These are phyloP conservation scores for Podotricha telesiphe DNA, from an alignment of 2,888 invertebrate species.

Conservation along the genomic window DNA sequence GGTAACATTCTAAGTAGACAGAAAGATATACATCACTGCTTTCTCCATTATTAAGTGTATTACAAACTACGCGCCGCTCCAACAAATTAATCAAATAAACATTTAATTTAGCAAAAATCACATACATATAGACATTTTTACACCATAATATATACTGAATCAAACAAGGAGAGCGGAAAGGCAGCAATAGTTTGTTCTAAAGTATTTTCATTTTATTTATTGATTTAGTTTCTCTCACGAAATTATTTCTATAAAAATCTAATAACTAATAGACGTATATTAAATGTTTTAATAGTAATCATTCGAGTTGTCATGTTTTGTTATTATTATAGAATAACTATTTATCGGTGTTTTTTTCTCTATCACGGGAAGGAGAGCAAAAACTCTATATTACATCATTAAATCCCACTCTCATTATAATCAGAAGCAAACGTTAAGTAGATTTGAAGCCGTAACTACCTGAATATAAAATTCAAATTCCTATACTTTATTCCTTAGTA, in stretches of 20 bases:
- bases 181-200: too few species aligned
- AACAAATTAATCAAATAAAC: too few species aligned
- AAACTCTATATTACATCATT: slow-evolving; percentile 22
- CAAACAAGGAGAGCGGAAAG: too few species aligned
- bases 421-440: background rate
- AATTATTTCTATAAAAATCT: background rate
- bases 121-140: too few species aligned
- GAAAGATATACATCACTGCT: background rate
- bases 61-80: too few species aligned
- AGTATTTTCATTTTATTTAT: too few species aligned
- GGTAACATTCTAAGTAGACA: background rate
- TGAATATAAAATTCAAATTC: background rate
- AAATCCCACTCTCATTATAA: slow-evolving; percentile 10
- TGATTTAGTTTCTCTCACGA: too few species aligned
- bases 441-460: background rate
- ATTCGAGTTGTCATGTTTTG: background rate
- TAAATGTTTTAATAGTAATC: background rate
- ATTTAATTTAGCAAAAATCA: too few species aligned
- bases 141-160: too few species aligned
- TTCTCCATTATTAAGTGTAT: too few species aligned
- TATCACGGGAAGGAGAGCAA: slow-evolving; percentile 1
- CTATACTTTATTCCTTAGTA: background rate
- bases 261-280: background rate
- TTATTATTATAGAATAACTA: slow-evolving; percentile 7
- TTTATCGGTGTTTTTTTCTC: slow-evolving; percentile 15